Conservation (phyloP, 2,888 invertebrate species). For the Coenonympha glycerion region DNA sequence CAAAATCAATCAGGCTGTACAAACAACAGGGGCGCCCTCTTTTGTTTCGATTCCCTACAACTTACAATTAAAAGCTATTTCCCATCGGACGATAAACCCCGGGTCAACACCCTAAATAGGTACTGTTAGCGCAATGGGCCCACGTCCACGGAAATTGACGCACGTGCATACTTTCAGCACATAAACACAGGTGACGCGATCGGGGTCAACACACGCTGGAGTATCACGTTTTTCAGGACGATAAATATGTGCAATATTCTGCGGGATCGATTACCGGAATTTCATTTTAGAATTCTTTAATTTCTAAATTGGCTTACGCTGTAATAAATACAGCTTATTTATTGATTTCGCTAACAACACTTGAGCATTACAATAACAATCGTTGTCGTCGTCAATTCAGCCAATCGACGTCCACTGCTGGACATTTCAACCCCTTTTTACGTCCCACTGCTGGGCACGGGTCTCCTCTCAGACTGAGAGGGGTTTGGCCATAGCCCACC, state of each 20-base stretch:
- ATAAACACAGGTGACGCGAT: conserved; percentile 16
- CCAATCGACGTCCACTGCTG: too few relatives aligned
- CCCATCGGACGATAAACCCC: conserved; percentile 16
- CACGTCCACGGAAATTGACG: conserved; percentile 20
- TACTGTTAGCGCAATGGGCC: conserved; percentile 13
- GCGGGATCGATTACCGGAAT: background rate
- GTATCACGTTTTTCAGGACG: background rate
- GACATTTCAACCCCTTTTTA: too few relatives aligned
- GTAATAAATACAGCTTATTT: too few relatives aligned
- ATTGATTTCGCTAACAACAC: too few relatives aligned
- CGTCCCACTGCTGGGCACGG: too few relatives aligned
- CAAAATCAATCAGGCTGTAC: conserved; percentile 8
- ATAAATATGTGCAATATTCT: too few relatives aligned
- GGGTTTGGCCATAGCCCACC: too few relatives aligned
- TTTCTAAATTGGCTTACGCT: too few relatives aligned
- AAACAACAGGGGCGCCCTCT: conserved; percentile 9
- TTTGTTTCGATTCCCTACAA: conserved; percentile 10
- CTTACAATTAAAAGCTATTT: conserved; percentile 17
- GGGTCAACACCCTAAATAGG: conserved; percentile 21
- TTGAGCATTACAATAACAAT: too few relatives aligned
- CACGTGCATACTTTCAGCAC: conserved; percentile 13
- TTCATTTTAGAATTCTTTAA: background rate
- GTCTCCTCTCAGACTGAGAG: too few relatives aligned
- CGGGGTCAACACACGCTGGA: background rate
- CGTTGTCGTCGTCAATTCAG: too few relatives aligned